These are phyloP conservation scores for Tamias sibiricus DNA, from an alignment of 2,113 vertebrate species.

Conservation along the genomic window DNA sequence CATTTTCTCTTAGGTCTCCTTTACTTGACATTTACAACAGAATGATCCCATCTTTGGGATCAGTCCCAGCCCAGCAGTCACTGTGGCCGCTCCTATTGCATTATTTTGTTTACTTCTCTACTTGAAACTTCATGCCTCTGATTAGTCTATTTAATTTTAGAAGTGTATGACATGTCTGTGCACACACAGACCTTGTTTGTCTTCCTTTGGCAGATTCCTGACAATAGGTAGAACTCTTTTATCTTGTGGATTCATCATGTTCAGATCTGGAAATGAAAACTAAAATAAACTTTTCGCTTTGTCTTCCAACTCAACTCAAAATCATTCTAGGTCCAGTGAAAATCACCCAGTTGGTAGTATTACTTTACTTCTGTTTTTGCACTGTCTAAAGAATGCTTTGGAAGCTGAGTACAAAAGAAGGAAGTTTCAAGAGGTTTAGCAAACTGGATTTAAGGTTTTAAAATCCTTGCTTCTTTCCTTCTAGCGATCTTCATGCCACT, in stretches of 20 bases:
- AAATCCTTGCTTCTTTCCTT: background rate
- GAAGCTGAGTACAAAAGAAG: background rate
- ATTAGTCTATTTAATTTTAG: slow-evolving; percentile 14
- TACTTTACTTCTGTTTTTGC: background rate
- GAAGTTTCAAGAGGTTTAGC: background rate
- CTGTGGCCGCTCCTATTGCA: background rate
- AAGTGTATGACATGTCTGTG: background rate
- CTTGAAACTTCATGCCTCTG: background rate
- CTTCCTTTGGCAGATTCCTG: slow-evolving; percentile 32
- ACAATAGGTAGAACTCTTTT: background rate
- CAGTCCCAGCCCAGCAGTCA: background rate
- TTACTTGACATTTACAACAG: background rate
- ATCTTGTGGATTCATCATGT: background rate
- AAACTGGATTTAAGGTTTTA: background rate
- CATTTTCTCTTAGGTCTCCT: background rate
- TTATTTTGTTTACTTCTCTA: background rate
- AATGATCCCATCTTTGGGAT: background rate
- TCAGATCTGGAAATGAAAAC: slow-evolving; percentile 43
- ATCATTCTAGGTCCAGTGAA: background rate
- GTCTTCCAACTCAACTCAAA: background rate
- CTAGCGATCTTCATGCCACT: background rate
- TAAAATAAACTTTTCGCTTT: background rate
- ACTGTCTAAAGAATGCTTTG: background rate
- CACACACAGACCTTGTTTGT: background rate
- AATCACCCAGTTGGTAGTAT: background rate